Conservation (phyloP, 2,797 vertebrate species). For the Strix occidentalis region DNA sequence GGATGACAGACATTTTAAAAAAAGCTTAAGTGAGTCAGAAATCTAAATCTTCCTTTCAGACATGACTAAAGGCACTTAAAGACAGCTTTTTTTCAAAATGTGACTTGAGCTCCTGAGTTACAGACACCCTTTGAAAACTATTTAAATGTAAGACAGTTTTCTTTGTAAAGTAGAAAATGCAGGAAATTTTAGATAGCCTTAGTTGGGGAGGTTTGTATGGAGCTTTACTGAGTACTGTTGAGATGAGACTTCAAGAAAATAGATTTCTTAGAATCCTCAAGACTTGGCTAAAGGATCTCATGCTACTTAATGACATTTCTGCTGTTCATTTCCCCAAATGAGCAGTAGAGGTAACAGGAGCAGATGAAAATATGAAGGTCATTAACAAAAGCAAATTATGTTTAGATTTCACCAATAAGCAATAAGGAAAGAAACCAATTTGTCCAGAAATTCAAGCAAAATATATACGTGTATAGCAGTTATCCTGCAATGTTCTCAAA, state of each 20-base stretch:
- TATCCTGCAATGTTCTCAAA: not conserved
- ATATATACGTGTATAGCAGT: not conserved
- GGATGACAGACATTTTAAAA: not conserved
- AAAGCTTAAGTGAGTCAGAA: not conserved
- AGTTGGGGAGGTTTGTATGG: not conserved
- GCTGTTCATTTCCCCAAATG: not conserved
- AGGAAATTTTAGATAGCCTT: not conserved
- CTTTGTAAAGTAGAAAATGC: not conserved
- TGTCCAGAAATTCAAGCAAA: not conserved
- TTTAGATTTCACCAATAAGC: not conserved
- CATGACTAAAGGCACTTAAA: not conserved
- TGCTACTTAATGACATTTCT: not conserved
- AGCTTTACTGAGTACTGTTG: not conserved
- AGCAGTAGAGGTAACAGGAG: not conserved
- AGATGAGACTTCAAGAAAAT: not conserved
- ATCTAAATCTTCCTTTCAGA: conserved; percentile 4
- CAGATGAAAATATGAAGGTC: not conserved
- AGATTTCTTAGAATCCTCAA: not conserved
- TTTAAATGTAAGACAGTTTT: not conserved
- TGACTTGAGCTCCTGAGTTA: not conserved
- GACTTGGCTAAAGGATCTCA: not conserved
- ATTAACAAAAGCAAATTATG: not conserved
- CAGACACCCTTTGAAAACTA: not conserved
- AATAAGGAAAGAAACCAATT: not conserved
- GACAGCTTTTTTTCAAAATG: not conserved